Evolutionary conservation across 1,140 invertebrate species (phyloP).

Genomic region (Trialeurodes vaporariorum): DNA sequence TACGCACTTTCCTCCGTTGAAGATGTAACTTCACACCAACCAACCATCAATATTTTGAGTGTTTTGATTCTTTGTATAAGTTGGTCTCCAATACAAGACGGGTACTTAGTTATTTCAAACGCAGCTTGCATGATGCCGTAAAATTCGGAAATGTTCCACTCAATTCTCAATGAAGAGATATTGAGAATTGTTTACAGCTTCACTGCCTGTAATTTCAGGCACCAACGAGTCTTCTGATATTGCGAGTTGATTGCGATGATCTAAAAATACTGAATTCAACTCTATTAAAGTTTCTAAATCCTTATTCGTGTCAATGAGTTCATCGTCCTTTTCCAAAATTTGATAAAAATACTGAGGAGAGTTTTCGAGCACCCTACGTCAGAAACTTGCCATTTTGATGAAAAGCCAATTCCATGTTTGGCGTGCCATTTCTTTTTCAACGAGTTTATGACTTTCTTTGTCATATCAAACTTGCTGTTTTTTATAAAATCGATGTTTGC

Average conservation of each 20-base stretch:
- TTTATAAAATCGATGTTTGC: not conserved
- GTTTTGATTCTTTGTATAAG: too few relatives aligned
- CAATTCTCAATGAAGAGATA: too few relatives aligned
- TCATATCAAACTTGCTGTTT: not conserved
- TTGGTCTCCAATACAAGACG: not conserved
- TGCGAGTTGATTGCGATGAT: too few relatives aligned
- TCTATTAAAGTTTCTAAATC: not conserved
- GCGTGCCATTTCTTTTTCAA: not conserved
- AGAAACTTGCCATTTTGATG: not conserved
- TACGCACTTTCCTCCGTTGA: not conserved
- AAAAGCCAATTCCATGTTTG: not conserved
- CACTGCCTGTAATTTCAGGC: not conserved
- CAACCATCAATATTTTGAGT: not conserved
- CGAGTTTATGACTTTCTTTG: not conserved
- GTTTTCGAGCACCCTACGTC: not conserved
- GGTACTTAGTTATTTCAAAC: not conserved
- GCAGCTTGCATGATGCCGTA: not conserved
- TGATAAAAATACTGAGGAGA: not conserved
- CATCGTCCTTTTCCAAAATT: not conserved
- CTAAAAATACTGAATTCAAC: too few relatives aligned
- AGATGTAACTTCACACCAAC: not conserved
- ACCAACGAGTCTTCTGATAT: too few relatives aligned
- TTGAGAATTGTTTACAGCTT: not conserved
- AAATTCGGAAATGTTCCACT: not conserved
- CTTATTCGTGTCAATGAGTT: not conserved